Conservation (phyloP, 2,888 invertebrate species). For the Syrphus vitripennis region DNA sequence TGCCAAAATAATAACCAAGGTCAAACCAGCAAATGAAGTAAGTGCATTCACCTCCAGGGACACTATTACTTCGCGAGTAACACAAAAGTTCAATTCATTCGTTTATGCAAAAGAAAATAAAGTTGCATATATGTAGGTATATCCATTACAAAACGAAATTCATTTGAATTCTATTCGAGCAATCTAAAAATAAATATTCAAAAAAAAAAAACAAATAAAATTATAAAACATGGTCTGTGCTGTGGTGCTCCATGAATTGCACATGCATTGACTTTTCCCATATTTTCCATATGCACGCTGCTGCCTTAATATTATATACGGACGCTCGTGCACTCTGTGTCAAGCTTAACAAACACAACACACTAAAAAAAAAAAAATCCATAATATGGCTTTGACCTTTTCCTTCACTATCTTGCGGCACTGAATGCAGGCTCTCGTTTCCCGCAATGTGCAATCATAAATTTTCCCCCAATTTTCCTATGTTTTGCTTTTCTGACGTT, state of each 20-base stretch:
- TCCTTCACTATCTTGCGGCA: constrained; percentile 72
- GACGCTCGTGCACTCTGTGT: neutral
- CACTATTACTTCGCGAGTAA: constrained; percentile 29
- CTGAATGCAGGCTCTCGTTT: constrained; percentile 72
- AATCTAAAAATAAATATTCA: constrained; percentile 37
- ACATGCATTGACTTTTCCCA: constrained; percentile 28
- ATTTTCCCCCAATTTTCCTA: constrained; percentile 69
- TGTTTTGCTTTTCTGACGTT: constrained; percentile 37
- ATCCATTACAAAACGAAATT: neutral
- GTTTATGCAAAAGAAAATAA: constrained; percentile 16
- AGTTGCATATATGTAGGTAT: too few relatives aligned
- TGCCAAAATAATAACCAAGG: constrained; percentile 11
- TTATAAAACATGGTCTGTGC: constrained; percentile 23
- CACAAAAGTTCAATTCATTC: constrained; percentile 50
- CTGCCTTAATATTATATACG: neutral
- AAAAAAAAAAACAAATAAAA: neutral
- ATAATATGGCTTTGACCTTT: constrained; percentile 70
- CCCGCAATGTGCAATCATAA: constrained; percentile 73
- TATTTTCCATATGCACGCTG: constrained; percentile 6
- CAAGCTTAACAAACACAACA: constrained; percentile 28
- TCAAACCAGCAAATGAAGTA: neutral
- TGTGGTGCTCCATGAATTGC: neutral
- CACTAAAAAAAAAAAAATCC: constrained; percentile 41
- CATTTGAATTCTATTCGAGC: constrained; percentile 4
- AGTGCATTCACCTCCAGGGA: constrained; percentile 56